phyloP scores from a whole-genome alignment of 1,140 invertebrate genomes.

The Orius insidiosus region DNA sequence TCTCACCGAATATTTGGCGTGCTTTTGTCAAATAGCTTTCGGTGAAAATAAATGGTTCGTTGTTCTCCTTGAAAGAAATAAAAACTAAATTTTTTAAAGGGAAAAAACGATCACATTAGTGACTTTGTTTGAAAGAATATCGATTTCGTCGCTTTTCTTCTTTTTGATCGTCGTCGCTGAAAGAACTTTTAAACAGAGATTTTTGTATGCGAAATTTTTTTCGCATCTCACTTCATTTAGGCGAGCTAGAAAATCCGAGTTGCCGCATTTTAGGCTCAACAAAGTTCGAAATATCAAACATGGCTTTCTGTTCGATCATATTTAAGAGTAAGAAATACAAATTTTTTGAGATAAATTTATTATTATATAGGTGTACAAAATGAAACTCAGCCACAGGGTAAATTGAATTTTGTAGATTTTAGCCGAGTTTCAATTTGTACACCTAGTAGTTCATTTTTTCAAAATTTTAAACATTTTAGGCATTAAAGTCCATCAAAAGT shows the following conservation, averaged over 20 bases:
- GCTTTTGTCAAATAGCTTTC: slow-evolving; percentile 27
- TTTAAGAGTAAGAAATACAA: slow-evolving; percentile 73
- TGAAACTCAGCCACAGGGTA: too few species aligned
- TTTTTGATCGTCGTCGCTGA: slow-evolving; percentile 89
- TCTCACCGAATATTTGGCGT: not conserved
- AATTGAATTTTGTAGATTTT: too few species aligned
- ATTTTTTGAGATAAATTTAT: too few species aligned
- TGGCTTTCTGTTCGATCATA: slow-evolving; percentile 92
- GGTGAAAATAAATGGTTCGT: slow-evolving; percentile 27
- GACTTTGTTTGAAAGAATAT: slow-evolving; percentile 49
- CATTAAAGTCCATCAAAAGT: too few species aligned
- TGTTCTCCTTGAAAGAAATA: too few species aligned
- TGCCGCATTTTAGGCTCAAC: slow-evolving; percentile 88
- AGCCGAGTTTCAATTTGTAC: too few species aligned
- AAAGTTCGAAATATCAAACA: slow-evolving; percentile 93
- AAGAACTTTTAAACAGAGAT: slow-evolving; percentile 83
- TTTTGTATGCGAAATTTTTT: slow-evolving; percentile 90
- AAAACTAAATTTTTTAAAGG: too few species aligned
- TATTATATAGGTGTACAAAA: too few species aligned
- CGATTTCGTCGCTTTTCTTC: slow-evolving; percentile 64
- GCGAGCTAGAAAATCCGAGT: slow-evolving; percentile 73
- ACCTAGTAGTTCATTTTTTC: too few species aligned
- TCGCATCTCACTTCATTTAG: slow-evolving; percentile 86
- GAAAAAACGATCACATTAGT: slow-evolving; percentile 43
- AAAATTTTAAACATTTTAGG: too few species aligned